Percentiles rank a stretch among this genome's conserved stretches.
phyloP scores from a whole-genome alignment of 2,888 invertebrate species.

The Hesperia comma region DNA sequence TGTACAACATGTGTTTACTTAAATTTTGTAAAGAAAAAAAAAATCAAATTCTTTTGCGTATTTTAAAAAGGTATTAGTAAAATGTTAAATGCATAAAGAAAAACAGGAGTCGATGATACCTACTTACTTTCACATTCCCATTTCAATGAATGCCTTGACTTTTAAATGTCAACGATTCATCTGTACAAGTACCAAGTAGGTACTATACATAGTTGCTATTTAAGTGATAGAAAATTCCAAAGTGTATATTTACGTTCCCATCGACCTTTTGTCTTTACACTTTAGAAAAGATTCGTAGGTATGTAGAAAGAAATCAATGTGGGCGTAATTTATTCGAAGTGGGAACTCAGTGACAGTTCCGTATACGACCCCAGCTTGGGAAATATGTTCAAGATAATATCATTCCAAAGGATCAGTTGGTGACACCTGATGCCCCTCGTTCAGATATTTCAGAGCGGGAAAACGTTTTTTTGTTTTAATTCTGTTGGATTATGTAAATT shows the following conservation, averaged over 20 bases:
- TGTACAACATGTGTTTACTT: no score
- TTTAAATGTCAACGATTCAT: constrained; percentile 41
- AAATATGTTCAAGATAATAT: constrained; percentile 78
- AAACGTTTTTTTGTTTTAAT: constrained; percentile 53
- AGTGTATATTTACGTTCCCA: constrained; percentile 5
- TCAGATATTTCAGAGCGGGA: constrained; percentile 52
- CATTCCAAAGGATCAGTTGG: constrained; percentile 72
- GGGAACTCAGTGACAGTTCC: constrained; percentile 55
- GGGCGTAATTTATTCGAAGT: constrained; percentile 75
- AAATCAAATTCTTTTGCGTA: no score
- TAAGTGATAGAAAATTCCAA: constrained; percentile 4
- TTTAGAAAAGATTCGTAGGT: constrained; percentile 3
- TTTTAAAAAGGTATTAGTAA: no score
- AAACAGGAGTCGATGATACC: no score
- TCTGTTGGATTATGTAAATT: constrained; percentile 52
- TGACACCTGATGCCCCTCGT: constrained; percentile 76
- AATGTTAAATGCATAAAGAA: no score
- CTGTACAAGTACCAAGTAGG: background rate
- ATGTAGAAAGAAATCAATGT: constrained; percentile 43
- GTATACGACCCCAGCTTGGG: constrained; percentile 63
- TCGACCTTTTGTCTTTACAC: constrained; percentile 11
- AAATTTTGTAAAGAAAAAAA: no score
- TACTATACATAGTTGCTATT: background rate
- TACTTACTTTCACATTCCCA: constrained; percentile 28
- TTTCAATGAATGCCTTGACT: constrained; percentile 44